Base-by-base conservation (phyloP, 2,888 invertebrate species). In the Drosophila paramelanica region DNA sequence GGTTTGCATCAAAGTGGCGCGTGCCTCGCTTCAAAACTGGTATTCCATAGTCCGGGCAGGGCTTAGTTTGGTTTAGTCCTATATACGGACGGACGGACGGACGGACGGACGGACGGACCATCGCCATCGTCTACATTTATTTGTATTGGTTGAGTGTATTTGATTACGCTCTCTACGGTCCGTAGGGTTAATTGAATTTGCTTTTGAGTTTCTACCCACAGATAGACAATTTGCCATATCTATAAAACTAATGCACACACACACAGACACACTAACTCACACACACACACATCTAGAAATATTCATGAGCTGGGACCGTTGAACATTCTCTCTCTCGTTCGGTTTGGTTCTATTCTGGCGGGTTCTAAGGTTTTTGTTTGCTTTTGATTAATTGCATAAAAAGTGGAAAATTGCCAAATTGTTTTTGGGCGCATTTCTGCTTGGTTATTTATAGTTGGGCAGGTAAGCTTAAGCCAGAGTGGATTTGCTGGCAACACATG, bases 131-230 rank as follows among this genome's bases (percentile, higher is more conserved):
- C 53, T 53, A 69, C 79, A 73, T 72, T 64, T 85, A 84, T 86
- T 85, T 85, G 87, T 88, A 86, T 86, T 83, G 88, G 79, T 66
- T 81, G 85, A 86, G 89, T 89, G 84, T 88, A 81, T 89, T 89
- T 89, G 84, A 88, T 88, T 83, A 88, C 74, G 79, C 87, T 87
- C 87, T 83, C 78, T 71, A 82, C 79, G 77, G 73, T 78, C 80
- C 79, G 81, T 71, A 81, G 89, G 87, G 89, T 88, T 88, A 88
- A 88, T 88, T 88, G 89, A 89, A 88, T 89, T 88, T 88, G 78
- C 85, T 84, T 83, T 88, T 70, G 52, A 81, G 79, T 79, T 79
- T 66, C 81, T 14, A 43, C 31, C 53, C 61, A 73, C 59, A 57
- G 56, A 42, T 55, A 42, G 55, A 56, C 65, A 69, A 76, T 73